Base-by-base conservation (phyloP, 2,888 invertebrate genomes). In the Rapana venosa region DNA sequence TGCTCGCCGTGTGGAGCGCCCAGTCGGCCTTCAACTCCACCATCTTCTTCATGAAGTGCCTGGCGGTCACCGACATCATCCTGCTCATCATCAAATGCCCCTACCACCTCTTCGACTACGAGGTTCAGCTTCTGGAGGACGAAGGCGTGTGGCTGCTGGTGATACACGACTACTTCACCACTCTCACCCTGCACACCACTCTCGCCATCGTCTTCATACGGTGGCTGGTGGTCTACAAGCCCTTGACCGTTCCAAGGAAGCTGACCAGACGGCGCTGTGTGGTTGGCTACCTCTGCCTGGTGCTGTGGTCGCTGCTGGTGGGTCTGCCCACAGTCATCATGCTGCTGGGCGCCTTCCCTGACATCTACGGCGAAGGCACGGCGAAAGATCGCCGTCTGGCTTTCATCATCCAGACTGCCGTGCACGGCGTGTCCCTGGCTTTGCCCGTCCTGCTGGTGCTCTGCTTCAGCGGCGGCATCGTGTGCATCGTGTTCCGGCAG, bases 21-120 rank as follows among this genome's bases (percentile, higher is more conserved):
- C 17, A 84, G 56, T 30, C 56, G 15, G 26, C 26, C 47, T 84
- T 56, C 47, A 47, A 84, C 56, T 11, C 47, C n/a, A 56, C 15
- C 84, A 84, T 47, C 26, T 84, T 84, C n/a, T 47, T 84, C 47
- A 26, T 84, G 56, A 84, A 56, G 56, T 84, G 84, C 47, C 84
- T 84, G 47, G 47, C 47, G 4, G 22, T 22, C 17, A 26, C 26
- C 11, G 84, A 84, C 47, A 26, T 47, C 47, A 8, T 84, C 5
- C 56, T 84, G 15, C 84, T 84, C 11, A 17, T 56, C 47, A 26
- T 26, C 13, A 47, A 84, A n/a, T n/a, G 47, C 47, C 84, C 56
- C n/a, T n/a, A n/a, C 84, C 35, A 56, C 47, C 26, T 84, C 47
- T 47, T 47, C n/a, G n/a, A 56, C 17, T 22, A 30, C 6, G 15